Base-by-base conservation (phyloP, 2,113 vertebrate species). In the Sander lucioperca region DNA sequence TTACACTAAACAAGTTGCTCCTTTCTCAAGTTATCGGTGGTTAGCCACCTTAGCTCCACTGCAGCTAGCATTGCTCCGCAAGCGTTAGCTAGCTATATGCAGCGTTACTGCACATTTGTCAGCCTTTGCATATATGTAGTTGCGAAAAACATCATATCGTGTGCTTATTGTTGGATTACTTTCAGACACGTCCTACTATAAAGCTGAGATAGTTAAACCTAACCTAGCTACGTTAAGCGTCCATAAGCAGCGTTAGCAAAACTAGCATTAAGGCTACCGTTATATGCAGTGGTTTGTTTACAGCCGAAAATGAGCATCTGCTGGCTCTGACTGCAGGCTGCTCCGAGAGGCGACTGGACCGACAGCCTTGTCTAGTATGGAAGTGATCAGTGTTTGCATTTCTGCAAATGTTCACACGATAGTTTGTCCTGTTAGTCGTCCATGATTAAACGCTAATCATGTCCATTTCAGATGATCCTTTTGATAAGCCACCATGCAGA, bases 401-500 rank as follows among this genome's bases (percentile, higher is more conserved):
- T 5, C 2, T 36, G 11, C 30, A n/a, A 6, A 13, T 63, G 12
- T 13, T 6, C 9, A 27, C n/a, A 43, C 6, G 16, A 12, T 12
- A 23, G 43, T 11, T 10, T 39, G 3, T 6, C 2, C 6, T 48
- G 6, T 21, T 47, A 27, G 30, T 54, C 1, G 16, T 5, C 7
- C 8, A n/a, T 33, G 43, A 61, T 16, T 48, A 23, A 71, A 57
- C 9, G 16, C 15, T 9, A 23, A 30, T 0, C 2, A 0, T 4
- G 16, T 69, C 15, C 2, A 30, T 92, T 91, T 50, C 94, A 99
- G 98, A 86, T 94, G 97, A 99, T 84, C 97, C 96, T 0, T 98
- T 97, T 76, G 98, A 98, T 74, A 99, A 98, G 69, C 98, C 98
- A 4, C 97, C 97, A 0, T 99, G 98, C 93, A 94, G 96, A 77